Conservation (phyloP, 2,888 invertebrate species). For the Volucella inflata region DNA sequence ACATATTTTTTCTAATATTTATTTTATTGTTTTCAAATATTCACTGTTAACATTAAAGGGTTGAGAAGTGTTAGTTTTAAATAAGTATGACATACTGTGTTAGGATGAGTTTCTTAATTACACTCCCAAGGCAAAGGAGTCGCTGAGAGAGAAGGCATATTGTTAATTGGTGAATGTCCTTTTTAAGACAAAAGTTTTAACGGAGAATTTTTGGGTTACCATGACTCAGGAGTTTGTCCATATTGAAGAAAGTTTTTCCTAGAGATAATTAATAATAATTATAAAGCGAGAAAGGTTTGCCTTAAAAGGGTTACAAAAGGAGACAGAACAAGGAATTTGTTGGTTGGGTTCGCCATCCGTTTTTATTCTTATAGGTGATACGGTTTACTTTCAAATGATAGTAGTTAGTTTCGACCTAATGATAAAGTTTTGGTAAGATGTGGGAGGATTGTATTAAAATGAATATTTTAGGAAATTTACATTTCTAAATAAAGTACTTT, state of each 20-base stretch:
- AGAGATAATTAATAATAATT: constrained; percentile 27
- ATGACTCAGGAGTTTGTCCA: constrained; percentile 5
- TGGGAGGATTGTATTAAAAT: no score
- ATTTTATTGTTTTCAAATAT: constrained; percentile 18
- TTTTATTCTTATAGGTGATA: background rate
- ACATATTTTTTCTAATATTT: background rate
- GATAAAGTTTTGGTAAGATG: no score
- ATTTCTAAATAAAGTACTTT: no score
- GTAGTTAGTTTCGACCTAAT: no score
- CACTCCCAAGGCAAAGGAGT: background rate
- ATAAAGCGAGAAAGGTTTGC: background rate
- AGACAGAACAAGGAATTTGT: background rate
- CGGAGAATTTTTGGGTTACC: constrained; percentile 10
- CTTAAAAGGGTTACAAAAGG: background rate
- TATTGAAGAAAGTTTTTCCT: constrained; percentile 9
- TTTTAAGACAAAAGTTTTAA: constrained; percentile 17
- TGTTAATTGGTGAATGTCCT: constrained; percentile 21
- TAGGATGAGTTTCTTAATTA: constrained; percentile 20
- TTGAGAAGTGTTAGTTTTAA: constrained; percentile 3
- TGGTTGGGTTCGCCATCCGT: background rate
- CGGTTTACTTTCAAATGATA: background rate
- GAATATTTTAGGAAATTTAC: no score
- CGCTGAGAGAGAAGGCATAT: background rate
- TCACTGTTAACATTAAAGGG: background rate
- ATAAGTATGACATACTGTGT: background rate